Evolutionary conservation across 2,888 invertebrate genomes (phyloP).

Genomic region (Hypsopygia costalis): DNA sequence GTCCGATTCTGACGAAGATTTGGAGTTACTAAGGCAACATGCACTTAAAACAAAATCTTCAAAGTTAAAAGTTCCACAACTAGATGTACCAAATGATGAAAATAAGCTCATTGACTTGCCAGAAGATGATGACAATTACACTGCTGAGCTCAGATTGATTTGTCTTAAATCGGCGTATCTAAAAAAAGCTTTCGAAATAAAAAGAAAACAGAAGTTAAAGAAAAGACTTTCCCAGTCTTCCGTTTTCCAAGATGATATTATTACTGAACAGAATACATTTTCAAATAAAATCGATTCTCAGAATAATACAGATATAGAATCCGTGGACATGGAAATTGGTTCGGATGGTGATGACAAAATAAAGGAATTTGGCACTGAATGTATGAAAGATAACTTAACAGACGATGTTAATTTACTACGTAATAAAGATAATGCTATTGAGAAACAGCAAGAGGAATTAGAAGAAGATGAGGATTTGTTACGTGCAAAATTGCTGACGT

Average conservation of each 20-base stretch:
- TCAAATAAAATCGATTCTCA: slow-evolving; percentile 38
- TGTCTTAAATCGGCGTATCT: slow-evolving; percentile 85
- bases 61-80: slow-evolving; percentile 33
- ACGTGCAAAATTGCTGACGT: slow-evolving; percentile 79
- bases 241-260: slow-evolving; percentile 46
- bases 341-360: slow-evolving; percentile 63
- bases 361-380: slow-evolving; percentile 37
- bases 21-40: slow-evolving; percentile 63
- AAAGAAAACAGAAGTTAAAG: slow-evolving; percentile 62
- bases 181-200: slow-evolving; percentile 83
- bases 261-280: slow-evolving; percentile 30
- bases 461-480: slow-evolving; percentile 83
- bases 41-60: slow-evolving; percentile 65
- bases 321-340: slow-evolving; percentile 76
- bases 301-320: slow-evolving; percentile 71
- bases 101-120: slow-evolving; percentile 30
- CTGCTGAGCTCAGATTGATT: slow-evolving; percentile 81
- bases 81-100: slow-evolving; percentile 23
- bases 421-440: slow-evolving; percentile 16
- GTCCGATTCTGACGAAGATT: slow-evolving; percentile 67
- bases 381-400: slow-evolving; percentile 14
- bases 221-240: slow-evolving; percentile 57
- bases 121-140: slow-evolving; percentile 82
- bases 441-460: slow-evolving; percentile 47
- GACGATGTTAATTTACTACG: slow-evolving; percentile 14